Conservation (phyloP, 1,140 invertebrate species). For the Panagrolaimus sp. region DNA sequence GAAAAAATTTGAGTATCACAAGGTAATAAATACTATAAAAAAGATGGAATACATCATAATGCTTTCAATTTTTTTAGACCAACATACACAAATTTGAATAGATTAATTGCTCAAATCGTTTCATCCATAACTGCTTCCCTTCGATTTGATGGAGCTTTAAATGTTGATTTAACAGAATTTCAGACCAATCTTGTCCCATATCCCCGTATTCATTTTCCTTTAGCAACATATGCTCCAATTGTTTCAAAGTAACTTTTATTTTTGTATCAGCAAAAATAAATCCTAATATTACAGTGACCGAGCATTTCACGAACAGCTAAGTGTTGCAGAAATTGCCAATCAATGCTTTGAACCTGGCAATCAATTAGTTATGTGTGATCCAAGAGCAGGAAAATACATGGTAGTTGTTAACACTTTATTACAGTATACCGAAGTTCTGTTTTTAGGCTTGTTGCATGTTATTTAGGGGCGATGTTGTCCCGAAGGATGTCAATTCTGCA, state of each 20-base stretch:
- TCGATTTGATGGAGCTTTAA: conserved; percentile 78
- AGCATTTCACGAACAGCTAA: conserved; percentile 71
- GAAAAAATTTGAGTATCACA: conserved; percentile 68
- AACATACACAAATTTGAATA: conserved; percentile 74
- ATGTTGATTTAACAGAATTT: conserved; percentile 82
- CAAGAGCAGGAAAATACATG: conserved; percentile 65
- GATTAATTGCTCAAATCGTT: conserved; percentile 76
- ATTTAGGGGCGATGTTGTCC: conserved; percentile 71
- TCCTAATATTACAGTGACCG: conserved; percentile 60
- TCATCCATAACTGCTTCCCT: conserved; percentile 80
- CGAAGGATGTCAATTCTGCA: conserved; percentile 65
- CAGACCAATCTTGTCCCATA: conserved; percentile 79
- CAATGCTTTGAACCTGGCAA: conserved; percentile 75
- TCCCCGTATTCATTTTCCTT: conserved; percentile 71
- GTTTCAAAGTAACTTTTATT: conserved; percentile 45
- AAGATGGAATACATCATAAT: too few relatives aligned
- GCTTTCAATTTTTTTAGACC: conserved; percentile 60
- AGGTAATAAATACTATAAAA: too few relatives aligned
- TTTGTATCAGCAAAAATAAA: not conserved
- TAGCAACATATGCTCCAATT: conserved; percentile 57
- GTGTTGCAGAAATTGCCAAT: conserved; percentile 74
- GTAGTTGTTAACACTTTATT: too few relatives aligned
- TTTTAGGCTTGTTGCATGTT: conserved; percentile 80
- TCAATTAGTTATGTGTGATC: conserved; percentile 72
- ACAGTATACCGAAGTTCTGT: too few relatives aligned